Base-by-base conservation (phyloP, 30 jellyfish, hydroid and myxozoan species). In the Turritopsis rubra region DNA sequence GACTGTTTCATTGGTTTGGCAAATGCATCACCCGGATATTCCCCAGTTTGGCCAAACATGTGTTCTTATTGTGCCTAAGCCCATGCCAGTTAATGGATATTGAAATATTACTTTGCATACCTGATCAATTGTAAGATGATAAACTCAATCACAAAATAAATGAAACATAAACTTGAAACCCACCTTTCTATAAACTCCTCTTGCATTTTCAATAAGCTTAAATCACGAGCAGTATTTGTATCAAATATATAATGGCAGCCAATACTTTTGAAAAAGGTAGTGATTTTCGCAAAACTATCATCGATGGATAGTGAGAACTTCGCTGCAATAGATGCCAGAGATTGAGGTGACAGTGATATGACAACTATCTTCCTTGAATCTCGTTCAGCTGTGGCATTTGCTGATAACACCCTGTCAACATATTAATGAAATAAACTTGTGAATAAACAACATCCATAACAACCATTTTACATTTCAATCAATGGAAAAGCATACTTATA, bases 301-400 rank as follows among this genome's bases (percentile, higher is more conserved):
- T 86, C 82, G 9, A 77, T 81, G 25, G 73, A 65, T 18, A 94
- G 21, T 16, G 76, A 53, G 52, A 80, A 89, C 53, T 86, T 89
- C 28, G 96, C 95, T 28, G 97, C 97, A 86, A 94, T 82, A 53
- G 97, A 89, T 18, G 96, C 99, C 28, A 96, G 29, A 0, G 95
- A 96, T 83, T 94, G 99, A 0, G 97, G 99, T 27, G 99, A 84
- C 17, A 94, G 80, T 65, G 99, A 88, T 13, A 89, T 95, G 71
- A 94, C 95, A 54, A 94, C 75, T 25, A 24, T 20, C 53, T 66
- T 71, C 65, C 24, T 74, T 29, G 28, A 22, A 29, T 29, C n/a
- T 9, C 24, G 54, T 13, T 27, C 26, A 24, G 13, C 65, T 16
- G 73, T 21, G 16, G 20, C 21, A 28, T 27, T 66, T 71, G 19